Base-by-base conservation (phyloP, 30 jellyfish, hydroid and myxozoan genomes). In the Chironex yamaguchii region DNA sequence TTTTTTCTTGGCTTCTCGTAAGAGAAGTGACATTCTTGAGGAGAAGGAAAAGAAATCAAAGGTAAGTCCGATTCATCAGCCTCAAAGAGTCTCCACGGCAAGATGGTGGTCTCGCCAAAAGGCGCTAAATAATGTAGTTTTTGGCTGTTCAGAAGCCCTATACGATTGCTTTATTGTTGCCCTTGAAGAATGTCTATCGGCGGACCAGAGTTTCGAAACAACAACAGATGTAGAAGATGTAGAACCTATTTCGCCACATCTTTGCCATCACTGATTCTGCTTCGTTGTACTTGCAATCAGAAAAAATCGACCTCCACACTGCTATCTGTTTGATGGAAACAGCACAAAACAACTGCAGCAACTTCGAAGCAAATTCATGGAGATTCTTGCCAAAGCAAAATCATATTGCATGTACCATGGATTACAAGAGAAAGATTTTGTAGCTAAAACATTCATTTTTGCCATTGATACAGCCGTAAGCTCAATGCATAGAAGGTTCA, bases 41-140 rank as follows among this genome's bases (percentile, higher is more conserved):
- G 22, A 67, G 9, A 4, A 14, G 80, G 62, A 22, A 67, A 9
- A 67, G 17, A 33, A 62, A 0, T 0, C 0, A 12, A 0, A 26
- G 36, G 29, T 62, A 1, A 0, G 0, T 0, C 74, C 0, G 12
- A 33, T 70, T 33, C 84, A 70, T 70, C 84, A 68, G 0, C 84
- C 71, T 0, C 75, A 70, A 70, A 70, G 84, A 20, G 84, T 70
- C 2, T 70, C 84, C 0, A 70, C 84, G 1, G 48, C 70, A 1
- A 36, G 84, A 70, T 70, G 84, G 72, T 70, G 72, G 84, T 70
- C 84, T 0, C 71, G 48, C 21, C 72, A 70, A 35, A 70, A 70
- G 21, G 71, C 84, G 22, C 72, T 70, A 0, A 35, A 70, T 3
- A 70, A 70, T 36, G 84, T 70, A 20, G 36, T 70, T 25, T 70